Evolutionary conservation across 2,113 vertebrate genomes (phyloP).

Genomic region (Percina caprodes): DNA sequence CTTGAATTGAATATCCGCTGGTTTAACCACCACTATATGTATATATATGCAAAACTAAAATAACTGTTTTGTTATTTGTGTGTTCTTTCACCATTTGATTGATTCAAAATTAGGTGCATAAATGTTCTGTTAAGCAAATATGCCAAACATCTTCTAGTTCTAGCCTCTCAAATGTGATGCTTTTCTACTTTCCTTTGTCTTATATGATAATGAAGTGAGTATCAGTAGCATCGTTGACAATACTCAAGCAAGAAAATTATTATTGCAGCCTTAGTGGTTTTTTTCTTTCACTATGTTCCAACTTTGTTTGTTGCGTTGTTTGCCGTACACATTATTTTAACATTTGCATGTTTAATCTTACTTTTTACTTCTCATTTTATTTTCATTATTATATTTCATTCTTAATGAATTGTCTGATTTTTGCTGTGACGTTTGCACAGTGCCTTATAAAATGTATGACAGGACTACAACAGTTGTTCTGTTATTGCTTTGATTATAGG

Average conservation of each 20-base stretch:
- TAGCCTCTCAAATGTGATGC: not conserved
- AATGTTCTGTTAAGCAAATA: not conserved
- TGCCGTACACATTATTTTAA: not conserved
- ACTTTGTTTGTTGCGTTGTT: not conserved
- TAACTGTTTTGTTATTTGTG: not conserved
- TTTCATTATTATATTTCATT: not conserved
- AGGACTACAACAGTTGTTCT: not conserved
- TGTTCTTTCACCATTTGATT: conserved; percentile 8
- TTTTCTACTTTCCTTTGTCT: not conserved
- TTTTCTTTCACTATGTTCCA: not conserved
- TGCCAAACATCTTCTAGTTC: not conserved
- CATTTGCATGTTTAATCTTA: not conserved
- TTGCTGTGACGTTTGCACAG: not conserved
- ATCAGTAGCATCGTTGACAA: not conserved
- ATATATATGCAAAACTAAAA: not conserved
- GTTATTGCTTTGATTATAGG: not conserved
- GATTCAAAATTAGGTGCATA: not conserved
- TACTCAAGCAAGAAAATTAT: not conserved
- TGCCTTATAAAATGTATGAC: not conserved
- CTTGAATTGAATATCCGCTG: not conserved
- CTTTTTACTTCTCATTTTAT: not conserved
- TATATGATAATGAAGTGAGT: not conserved
- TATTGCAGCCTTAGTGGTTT: not conserved
- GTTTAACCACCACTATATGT: not conserved
- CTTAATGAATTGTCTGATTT: not conserved